These are phyloP conservation scores for Ceuthmochares aereus DNA, from an alignment of 2,113 vertebrate species.

Conservation along the genomic window DNA sequence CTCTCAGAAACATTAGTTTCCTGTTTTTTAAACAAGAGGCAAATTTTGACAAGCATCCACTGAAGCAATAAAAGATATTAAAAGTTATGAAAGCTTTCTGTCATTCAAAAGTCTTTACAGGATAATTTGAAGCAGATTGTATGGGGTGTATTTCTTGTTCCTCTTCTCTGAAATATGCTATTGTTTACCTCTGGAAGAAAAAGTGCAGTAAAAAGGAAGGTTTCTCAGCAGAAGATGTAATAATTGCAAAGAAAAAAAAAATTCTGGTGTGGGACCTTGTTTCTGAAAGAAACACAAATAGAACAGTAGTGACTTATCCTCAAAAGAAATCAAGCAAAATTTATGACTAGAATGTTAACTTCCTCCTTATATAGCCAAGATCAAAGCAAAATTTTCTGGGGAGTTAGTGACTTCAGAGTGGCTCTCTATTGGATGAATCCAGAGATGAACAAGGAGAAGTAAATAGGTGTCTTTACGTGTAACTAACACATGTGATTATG, in stretches of 20 bases:
- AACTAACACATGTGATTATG: background rate
- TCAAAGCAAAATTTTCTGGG: background rate
- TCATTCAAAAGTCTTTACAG: background rate
- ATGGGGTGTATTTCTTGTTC: background rate
- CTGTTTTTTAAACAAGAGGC: background rate
- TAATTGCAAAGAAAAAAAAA: background rate
- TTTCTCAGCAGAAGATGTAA: background rate
- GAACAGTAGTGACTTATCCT: background rate
- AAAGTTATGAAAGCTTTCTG: background rate
- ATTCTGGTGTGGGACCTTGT: background rate
- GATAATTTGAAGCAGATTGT: background rate
- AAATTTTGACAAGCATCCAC: background rate
- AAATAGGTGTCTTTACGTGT: background rate
- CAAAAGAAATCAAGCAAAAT: background rate
- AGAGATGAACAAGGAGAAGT: background rate
- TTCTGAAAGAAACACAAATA: background rate
- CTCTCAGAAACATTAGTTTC: background rate
- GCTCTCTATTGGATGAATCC: background rate
- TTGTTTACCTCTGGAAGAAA: background rate
- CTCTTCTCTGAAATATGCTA: background rate
- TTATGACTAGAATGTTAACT: background rate
- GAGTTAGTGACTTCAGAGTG: background rate
- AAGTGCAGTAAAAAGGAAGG: background rate
- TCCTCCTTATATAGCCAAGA: background rate
- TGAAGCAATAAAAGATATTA: background rate